Percentiles rank a stretch among this genome's conserved stretches.
phyloP scores from a whole-genome alignment of 2,888 invertebrate genomes.

The Gastracanthus pulcherrimus region DNA sequence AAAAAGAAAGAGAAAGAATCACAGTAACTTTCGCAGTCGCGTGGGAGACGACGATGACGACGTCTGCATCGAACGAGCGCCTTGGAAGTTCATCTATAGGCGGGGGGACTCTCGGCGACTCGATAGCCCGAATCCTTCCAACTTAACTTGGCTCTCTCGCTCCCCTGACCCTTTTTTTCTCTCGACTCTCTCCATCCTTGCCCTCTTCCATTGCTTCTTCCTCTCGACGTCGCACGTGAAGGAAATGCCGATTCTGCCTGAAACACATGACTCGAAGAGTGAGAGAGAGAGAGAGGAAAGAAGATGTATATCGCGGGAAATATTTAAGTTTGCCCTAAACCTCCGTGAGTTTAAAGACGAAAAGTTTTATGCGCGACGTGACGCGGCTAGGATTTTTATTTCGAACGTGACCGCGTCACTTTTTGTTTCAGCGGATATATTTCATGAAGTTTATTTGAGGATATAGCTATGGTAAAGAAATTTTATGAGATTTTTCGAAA shows the following conservation, averaged over 20 bases:
- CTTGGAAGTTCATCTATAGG: conserved; percentile 3
- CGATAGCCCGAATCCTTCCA: conserved; percentile 32
- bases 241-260: background rate
- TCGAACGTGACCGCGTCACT: background rate
- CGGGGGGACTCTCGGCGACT: background rate
- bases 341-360: background rate
- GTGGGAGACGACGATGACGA: conserved; percentile 7
- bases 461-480: too few relatives aligned
- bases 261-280: too few relatives aligned
- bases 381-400: background rate
- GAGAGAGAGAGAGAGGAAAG: too few relatives aligned
- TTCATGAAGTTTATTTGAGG: background rate
- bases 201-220: background rate
- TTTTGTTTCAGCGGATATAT: background rate
- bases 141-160: too few relatives aligned
- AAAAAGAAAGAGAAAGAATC: conserved; percentile 14
- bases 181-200: background rate
- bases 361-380: background rate
- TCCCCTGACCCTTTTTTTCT: conserved; percentile 17
- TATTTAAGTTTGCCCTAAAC: background rate
- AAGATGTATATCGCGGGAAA: background rate
- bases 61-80: conserved; percentile 9
- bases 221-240: background rate
- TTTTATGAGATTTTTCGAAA: too few relatives aligned
- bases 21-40: background rate